Evolutionary conservation across 2,113 vertebrate genomes (phyloP), one percentile per base, ranked within the genome.

Genomic region (Conger conger): DNA sequence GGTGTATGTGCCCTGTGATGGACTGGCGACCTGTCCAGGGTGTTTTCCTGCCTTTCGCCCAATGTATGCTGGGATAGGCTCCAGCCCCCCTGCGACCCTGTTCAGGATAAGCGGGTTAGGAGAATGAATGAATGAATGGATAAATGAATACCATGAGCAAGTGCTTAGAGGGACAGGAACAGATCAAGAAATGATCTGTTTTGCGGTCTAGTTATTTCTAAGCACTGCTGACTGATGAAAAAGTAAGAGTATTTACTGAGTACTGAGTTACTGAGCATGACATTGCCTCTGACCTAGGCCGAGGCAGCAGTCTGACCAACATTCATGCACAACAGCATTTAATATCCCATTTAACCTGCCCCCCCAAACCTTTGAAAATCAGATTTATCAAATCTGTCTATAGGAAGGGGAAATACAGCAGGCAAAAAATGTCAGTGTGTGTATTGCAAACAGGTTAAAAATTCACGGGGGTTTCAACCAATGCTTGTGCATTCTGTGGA

Each of bases 151-250:
- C 16, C 53, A 57, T 50, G 57, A 37, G 35, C n/a, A n/a, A 53
- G 83, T 50, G 50, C 23, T 84, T 60, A n/a, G 53, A 84, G 53
- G 77, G 79, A 84, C 33, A 54, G 20, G 50, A 20, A 23, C 18
- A 53, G 35, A 45, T 84, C 33, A 30, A 30, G 20, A 76, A 84
- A 40, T 36, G 16, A 60, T 63, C 76, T 53, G 20, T 79, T 40
- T 84, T 36, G 30, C 17, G 40, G 38, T 84, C 79, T 60, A 68
- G 4, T 68, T 68, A 68, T 73, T n/a, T n/a, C 68, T 73, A 33
- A n/a, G 13, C 68, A 73, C 33, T n/a, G 68, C 6, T 33, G 33
- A 33, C 23, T 73, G 68, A 73, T 73, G 2, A 30, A 23, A 1
- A 11, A 73, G 1, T 5, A 33, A 30, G n/a, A 73, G 68, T 73